Base-by-base conservation (phyloP, 2,888 invertebrate genomes). In the Minunthozetes semirufus region DNA sequence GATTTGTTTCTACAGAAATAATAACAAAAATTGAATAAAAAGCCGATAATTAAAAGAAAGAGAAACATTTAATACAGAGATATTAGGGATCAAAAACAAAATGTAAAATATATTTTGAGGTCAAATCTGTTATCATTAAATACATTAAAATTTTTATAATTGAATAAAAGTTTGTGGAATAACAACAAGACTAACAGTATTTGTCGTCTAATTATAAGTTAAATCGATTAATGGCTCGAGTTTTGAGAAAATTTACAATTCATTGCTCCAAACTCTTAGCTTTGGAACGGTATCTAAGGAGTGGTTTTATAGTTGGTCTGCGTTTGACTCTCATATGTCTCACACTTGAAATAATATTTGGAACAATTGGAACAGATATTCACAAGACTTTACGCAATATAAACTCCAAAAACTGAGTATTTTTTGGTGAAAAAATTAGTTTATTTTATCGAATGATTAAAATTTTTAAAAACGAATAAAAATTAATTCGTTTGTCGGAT, bases 341-440 rank as follows among this genome's bases (percentile, higher is more conserved):
- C 56, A 56, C 56, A 56, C 56, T 56, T 56, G 19, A 56, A n/a
- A 56, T 56, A 56, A 4, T 56, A 56, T 56, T 56, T n/a, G 56
- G 56, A 56, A 56, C 56, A 56, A 56, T 56, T 56, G 48, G 48
- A 48, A 48, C 48, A 48, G 48, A 9, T 48, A 48, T 48, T 11
- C 48, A 48, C 56, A 19, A 25, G 17, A n/a, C 19, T 19, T 56
- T n/a, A 11, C 25, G 9, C n/a, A 25, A 56, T 25, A 11, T 3
- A 56, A 56, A n/a, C 13, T 11, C 56, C 56, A 19, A 25, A 56
- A 50, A 50, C 4, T 50, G n/a, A n/a, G 19, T 5, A n/a, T 3
- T 17, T 33, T 33, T 33, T 33, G 33, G 33, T n/a, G n/a, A n/a
- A n/a, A 25, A 19, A 56, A 19, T 56, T 56, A 8, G 3, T 25